A percentile compares a stretch with the other conserved stretches of the same genome.
These are phyloP conservation scores for Drosophila burlai DNA, from an alignment of 1,140 invertebrate species.

Conservation along the genomic window DNA sequence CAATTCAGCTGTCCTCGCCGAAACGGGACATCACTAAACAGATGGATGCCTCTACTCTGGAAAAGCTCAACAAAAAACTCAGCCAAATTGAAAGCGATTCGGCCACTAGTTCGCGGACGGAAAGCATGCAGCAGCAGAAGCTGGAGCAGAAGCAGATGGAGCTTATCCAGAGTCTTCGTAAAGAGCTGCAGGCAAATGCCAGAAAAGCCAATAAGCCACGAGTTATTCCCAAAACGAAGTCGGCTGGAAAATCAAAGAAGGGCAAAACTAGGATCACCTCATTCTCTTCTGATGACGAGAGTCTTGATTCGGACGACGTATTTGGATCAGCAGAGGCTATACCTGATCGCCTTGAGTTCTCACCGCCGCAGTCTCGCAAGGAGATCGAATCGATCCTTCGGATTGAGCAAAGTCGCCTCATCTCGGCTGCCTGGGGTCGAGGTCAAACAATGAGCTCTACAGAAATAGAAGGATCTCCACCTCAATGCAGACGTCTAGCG, in stretches of 20 bases:
- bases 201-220: conserved; percentile 75
- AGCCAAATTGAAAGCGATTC: conserved; percentile 91
- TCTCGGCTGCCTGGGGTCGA: conserved; percentile 88
- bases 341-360: conserved; percentile 89
- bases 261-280: conserved; percentile 89
- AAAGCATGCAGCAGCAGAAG: conserved; percentile 88
- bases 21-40: conserved; percentile 89
- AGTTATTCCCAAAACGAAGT: conserved; percentile 83
- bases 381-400: conserved; percentile 90
- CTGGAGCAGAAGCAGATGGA: conserved; percentile 86
- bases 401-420: conserved; percentile 89
- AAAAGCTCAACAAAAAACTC: conserved; percentile 89
- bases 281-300: conserved; percentile 90
- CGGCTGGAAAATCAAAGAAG: conserved; percentile 85
- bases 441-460: conserved; percentile 91
- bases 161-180: conserved; percentile 84
- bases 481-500: conserved; percentile 87
- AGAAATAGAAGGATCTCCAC: conserved; percentile 90
- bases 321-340: conserved; percentile 90
- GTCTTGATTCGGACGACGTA: conserved; percentile 90
- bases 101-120: conserved; percentile 89
- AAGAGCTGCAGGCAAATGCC: conserved; percentile 75
- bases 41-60: conserved; percentile 88
- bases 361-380: conserved; percentile 89
- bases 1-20: conserved; percentile 88